Evolutionary conservation across 2,113 vertebrate genomes (phyloP).

Genomic region (Copsychus sechellarum): DNA sequence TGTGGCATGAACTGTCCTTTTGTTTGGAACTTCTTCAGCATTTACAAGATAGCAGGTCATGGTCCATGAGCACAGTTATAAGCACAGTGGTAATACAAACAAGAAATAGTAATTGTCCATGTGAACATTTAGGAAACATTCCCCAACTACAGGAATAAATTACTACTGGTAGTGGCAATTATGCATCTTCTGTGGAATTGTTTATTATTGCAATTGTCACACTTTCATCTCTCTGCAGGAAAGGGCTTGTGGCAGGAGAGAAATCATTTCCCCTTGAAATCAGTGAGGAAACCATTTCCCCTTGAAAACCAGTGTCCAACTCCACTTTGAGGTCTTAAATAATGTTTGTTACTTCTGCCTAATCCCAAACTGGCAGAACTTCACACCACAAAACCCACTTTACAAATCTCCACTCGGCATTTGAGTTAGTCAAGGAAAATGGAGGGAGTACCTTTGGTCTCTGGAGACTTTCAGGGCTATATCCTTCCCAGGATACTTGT

Average conservation of each 20-base stretch:
- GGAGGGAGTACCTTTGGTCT: not conserved
- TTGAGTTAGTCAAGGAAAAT: not conserved
- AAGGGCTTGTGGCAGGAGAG: not conserved
- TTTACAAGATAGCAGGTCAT: conserved; percentile 38
- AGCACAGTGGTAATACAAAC: conserved; percentile 2
- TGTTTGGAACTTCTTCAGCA: conserved; percentile 18
- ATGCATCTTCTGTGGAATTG: not conserved
- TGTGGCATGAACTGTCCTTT: not conserved
- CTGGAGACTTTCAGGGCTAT: not conserved
- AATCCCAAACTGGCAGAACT: not conserved
- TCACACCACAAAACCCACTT: not conserved
- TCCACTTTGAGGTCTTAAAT: not conserved
- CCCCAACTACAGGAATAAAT: not conserved
- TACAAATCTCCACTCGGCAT: not conserved
- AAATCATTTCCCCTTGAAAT: not conserved
- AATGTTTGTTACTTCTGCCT: not conserved
- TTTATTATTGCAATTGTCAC: not conserved
- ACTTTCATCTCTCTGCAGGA: not conserved
- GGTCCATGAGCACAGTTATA: not conserved
- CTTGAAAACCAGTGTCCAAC: not conserved
- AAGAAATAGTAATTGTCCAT: not conserved
- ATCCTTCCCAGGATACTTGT: not conserved
- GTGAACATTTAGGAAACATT: conserved; percentile 24
- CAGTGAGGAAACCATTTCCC: not conserved
- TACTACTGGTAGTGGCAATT: not conserved